Conservation (phyloP, 2,113 vertebrate genomes). For the mouse (Mus musculus) region DNA sequence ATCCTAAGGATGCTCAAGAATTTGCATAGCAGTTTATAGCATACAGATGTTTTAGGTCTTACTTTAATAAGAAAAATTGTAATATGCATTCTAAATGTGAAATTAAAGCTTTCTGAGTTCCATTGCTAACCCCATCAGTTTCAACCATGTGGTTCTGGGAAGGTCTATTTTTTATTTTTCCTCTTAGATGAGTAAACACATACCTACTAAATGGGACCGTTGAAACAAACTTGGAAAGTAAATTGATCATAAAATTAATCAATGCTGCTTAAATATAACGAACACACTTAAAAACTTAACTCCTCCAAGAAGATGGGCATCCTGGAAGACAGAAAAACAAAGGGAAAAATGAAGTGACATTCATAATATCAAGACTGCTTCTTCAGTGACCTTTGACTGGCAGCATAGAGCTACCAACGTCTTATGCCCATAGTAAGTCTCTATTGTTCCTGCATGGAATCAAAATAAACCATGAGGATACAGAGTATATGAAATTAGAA, state of each 20-base stretch:
- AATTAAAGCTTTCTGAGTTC: background rate
- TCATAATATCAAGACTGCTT: background rate
- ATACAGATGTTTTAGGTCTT: background rate
- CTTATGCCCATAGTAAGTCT: background rate
- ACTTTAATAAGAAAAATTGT: conserved; percentile 17
- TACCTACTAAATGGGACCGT: background rate
- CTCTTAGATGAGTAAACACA: background rate
- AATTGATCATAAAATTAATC: conserved; percentile 4
- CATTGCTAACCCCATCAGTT: background rate
- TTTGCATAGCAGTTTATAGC: background rate
- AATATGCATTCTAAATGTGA: background rate
- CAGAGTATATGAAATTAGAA: background rate
- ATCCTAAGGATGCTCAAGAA: conserved; percentile 9
- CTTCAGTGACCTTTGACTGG: background rate
- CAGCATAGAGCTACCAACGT: background rate
- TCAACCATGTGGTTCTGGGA: background rate
- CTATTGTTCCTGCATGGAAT: background rate
- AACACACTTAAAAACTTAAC: background rate
- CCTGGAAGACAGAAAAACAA: background rate
- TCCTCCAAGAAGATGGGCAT: background rate
- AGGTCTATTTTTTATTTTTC: background rate
- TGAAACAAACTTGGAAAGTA: conserved; percentile 5
- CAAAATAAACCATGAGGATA: background rate
- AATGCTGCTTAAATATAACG: background rate
- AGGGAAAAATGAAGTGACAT: background rate